These are phyloP conservation scores for Poliocrania exsul DNA, from an alignment of 2,797 vertebrate species.

Conservation along the genomic window DNA sequence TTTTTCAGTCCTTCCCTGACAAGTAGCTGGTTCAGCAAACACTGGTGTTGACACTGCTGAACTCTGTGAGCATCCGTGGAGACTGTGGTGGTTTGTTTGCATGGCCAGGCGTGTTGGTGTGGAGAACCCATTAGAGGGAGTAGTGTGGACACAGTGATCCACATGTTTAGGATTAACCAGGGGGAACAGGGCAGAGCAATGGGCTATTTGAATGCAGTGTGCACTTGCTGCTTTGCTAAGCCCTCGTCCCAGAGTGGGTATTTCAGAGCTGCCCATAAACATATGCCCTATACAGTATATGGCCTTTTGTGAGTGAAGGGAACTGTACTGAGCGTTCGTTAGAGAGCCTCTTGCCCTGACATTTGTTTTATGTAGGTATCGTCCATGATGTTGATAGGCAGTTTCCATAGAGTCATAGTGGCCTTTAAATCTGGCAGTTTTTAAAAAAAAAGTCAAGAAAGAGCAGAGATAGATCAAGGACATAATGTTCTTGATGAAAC, in stretches of 20 bases:
- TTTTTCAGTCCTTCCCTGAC: neutral
- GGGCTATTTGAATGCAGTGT: neutral
- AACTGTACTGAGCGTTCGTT: neutral
- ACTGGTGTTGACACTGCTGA: neutral
- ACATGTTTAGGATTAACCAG: fast-evolving
- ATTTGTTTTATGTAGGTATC: slow-evolving; percentile 48
- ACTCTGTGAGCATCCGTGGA: neutral
- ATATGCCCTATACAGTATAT: neutral
- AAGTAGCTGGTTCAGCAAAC: neutral
- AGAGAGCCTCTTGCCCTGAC: slow-evolving; percentile 12
- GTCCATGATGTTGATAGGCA: slow-evolving; percentile 23
- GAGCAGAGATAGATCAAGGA: slow-evolving; percentile 70
- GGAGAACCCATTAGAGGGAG: neutral
- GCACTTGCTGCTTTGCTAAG: neutral
- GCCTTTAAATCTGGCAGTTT: slow-evolving; percentile 68
- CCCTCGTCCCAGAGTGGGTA: neutral
- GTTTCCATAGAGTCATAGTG: neutral
- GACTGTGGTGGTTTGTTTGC: neutral
- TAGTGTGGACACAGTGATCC: neutral
- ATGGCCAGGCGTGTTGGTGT: fast-evolving
- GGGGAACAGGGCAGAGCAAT: neutral
- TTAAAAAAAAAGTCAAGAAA: slow-evolving; percentile 46
- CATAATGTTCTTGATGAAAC: slow-evolving; percentile 74
- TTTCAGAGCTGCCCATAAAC: neutral
- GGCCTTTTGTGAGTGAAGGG: neutral